Base-by-base conservation (phyloP, 2,888 invertebrate species). In the Andrena flavipes region DNA sequence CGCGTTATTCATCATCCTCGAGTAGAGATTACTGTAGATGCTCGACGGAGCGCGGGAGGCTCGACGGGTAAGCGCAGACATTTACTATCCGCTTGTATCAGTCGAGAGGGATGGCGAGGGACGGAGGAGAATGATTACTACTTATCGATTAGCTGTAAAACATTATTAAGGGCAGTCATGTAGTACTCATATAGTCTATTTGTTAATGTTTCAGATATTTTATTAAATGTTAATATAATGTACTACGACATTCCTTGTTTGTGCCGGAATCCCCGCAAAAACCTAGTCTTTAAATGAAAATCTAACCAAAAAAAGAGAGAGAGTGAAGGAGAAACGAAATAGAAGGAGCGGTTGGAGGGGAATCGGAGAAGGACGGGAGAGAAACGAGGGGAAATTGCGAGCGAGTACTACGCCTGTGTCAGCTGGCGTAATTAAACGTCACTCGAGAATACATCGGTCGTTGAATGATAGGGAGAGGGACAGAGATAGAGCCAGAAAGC, bases 121-220 rank as follows among this genome's bases (percentile, higher is more conserved):
- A 42, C 29, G 54, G 71, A 80, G 59, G 51, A 83, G 87, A 84
- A 85, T 88, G 86, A 89, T 91, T 89, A 89, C 86, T 88, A 90
- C 88, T 89, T 91, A 91, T 88, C 87, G 87, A 91, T 90, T 88
- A 92, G 90, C 90, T 91, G 88, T 91, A 77, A 78, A 79, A 90
- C 88, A 91, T 88, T 91, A 88, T 80, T 86, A 88, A 88, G 91
- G 91, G 87, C 91, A 92, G 92, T 90, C 91, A 89, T 91, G 91
- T 91, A 91, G 91, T 92, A 91, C 90, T 91, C 91, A 92, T 91
- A 92, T 92, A 93, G 91, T 91, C 91, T 91, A 92, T 93, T 93
- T 92, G 93, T 93, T 93, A 91, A 92, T 93, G 92, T 93, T 93
- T 93, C 92, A 93, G 92, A 93, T 93, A 93, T 91, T 93, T 93